Base-by-base conservation (phyloP, 2,113 vertebrate species). In the Triplophysa dalaica region DNA sequence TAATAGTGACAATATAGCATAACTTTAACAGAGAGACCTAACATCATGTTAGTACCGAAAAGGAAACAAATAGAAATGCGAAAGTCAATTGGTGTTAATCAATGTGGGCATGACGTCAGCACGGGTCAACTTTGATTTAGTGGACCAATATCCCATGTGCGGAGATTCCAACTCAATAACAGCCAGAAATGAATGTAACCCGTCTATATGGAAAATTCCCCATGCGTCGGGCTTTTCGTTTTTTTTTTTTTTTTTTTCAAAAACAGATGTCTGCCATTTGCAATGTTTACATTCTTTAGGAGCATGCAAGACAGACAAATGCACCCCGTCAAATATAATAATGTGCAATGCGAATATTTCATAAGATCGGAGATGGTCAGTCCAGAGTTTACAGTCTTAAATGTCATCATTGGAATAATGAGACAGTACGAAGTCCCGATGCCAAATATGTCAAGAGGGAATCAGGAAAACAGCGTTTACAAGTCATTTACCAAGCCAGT, bases 231-330 rank as follows among this genome's bases (percentile, higher is more conserved):
- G 33, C 33, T 38, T 83, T 81, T 77, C 43, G 50, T 73, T 38
- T 21, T 33, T 66, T 33, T 66, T 52, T 84, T n/a, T n/a, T n/a
- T n/a, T n/a, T n/a, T 81, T 91, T 87, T 89, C 11, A 94, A 94
- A 94, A 92, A 92, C 95, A 98, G 95, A 96, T 96, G 96, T 94
- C 90, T 82, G 73, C 86, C 91, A 82, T 92, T 92, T 74, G 91
- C 89, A 94, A 94, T 96, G 94, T 96, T 95, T 95, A 94, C 94
- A 94, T 94, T 95, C 90, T 93, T 92, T 88, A 81, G 90, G 88
- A 89, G 81, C 87, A 87, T 87, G 88, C 77, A 48, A 19, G 54
- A 58, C 19, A 58, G 86, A 88, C 86, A 89, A 85, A 29, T 12
- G 69, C 81, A 82, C 89, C 84, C 91, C 91, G 91, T 94, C 88